Evolutionary conservation across 1,140 invertebrate species (phyloP).

Genomic region (Caerostris extrusa): DNA sequence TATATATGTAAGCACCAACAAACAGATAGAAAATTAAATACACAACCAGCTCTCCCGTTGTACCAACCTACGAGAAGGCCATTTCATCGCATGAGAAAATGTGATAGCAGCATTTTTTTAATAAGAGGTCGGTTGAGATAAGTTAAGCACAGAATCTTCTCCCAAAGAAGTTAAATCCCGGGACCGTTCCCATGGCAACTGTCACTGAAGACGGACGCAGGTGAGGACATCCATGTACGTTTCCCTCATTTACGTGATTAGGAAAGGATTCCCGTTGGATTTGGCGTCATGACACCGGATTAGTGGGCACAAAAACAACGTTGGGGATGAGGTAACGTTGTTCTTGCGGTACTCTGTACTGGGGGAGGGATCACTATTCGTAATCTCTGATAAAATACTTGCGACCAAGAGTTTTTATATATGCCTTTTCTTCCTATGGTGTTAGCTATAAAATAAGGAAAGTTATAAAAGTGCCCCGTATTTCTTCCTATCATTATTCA

Average conservation of each 20-base stretch:
- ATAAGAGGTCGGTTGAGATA: neutral
- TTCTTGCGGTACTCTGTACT: neutral
- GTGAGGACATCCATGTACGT: slow-evolving; percentile 52
- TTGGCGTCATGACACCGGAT: slow-evolving; percentile 59
- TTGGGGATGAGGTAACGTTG: slow-evolving; percentile 24
- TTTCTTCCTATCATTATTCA: too few species aligned
- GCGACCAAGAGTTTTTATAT: neutral
- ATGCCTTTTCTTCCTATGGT: neutral
- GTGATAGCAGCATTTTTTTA: neutral
- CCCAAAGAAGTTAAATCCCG: slow-evolving; percentile 31
- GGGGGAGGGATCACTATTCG: neutral
- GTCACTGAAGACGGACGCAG: slow-evolving; percentile 11
- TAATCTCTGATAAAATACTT: slow-evolving; percentile 12
- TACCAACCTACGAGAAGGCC: neutral
- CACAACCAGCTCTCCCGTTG: neutral
- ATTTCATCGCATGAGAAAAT: neutral
- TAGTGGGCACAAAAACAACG: slow-evolving; percentile 41
- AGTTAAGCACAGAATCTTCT: neutral
- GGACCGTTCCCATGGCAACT: slow-evolving; percentile 38
- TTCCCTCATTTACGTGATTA: slow-evolving; percentile 62
- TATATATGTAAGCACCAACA: too few species aligned
- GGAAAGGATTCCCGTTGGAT: slow-evolving; percentile 34
- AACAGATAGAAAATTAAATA: too few species aligned
- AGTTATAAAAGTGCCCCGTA: too few species aligned
- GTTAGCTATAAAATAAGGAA: too few species aligned